phyloP scores from a whole-genome alignment of 1,140 invertebrate genomes.

The Sycophaga agraensis region DNA sequence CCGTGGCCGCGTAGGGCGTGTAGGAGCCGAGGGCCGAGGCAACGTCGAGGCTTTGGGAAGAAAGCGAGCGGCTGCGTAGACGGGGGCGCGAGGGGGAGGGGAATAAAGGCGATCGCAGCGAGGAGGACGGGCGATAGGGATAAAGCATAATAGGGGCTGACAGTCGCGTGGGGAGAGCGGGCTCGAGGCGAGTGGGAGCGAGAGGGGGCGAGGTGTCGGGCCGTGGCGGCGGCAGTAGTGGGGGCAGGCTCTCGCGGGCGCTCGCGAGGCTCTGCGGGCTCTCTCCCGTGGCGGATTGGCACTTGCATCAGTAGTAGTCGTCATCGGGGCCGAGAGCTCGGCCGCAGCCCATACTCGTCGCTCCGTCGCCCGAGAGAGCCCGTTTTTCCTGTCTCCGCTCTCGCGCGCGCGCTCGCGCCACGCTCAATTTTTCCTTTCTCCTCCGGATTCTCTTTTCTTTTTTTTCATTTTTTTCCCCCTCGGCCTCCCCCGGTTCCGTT shows the following conservation, averaged over 20 bases:
- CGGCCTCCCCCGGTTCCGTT: too few species aligned
- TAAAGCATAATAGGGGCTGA: neutral
- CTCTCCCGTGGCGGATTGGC: neutral
- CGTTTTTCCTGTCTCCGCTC: neutral
- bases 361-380: neutral
- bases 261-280: neutral
- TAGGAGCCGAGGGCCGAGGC: too few species aligned
- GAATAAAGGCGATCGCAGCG: too few species aligned
- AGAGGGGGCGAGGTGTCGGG: neutral
- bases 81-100: too few species aligned
- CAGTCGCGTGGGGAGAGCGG: too few species aligned
- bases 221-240: neutral
- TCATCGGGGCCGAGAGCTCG: conserved; percentile 18
- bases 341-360: neutral
- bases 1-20: too few species aligned
- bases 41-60: too few species aligned
- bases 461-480: neutral
- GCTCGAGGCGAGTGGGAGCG: too few species aligned
- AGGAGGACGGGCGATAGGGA: too few species aligned
- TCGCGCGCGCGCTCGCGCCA: neutral
- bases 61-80: too few species aligned
- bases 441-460: neutral
- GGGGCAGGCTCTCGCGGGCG: neutral
- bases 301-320: conserved; percentile 19
- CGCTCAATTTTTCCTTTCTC: neutral